phyloP scores from a whole-genome alignment of 2,888 invertebrate genomes.

The Tyria jacobaeae region DNA sequence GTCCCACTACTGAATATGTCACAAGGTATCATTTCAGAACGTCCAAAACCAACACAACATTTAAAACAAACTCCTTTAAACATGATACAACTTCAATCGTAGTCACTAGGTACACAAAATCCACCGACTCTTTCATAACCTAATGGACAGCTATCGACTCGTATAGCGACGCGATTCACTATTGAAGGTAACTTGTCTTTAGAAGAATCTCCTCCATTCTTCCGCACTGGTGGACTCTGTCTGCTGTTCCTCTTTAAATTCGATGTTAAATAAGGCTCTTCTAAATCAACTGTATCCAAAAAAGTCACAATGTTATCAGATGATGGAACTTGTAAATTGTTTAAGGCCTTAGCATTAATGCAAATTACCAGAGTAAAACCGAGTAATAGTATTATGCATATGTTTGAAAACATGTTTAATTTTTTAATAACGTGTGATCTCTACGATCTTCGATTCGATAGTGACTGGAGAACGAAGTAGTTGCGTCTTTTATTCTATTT shows the following conservation, averaged over 20 bases:
- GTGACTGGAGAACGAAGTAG: not conserved
- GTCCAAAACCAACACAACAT: not conserved
- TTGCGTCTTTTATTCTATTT: slow-evolving; percentile 2
- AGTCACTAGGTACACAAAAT: slow-evolving; percentile 56
- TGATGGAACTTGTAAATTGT: slow-evolving; percentile 2
- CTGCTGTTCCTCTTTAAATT: slow-evolving; percentile 26
- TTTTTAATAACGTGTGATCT: not conserved
- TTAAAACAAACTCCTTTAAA: not conserved
- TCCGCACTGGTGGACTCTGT: not conserved
- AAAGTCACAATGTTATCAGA: not conserved
- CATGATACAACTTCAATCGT: slow-evolving; percentile 17
- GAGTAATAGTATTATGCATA: slow-evolving; percentile 20
- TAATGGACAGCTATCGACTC: slow-evolving; percentile 46
- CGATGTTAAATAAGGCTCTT: slow-evolving; percentile 7
- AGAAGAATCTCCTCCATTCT: not conserved
- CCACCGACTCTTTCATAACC: slow-evolving; percentile 50
- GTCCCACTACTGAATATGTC: not conserved
- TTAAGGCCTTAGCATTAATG: slow-evolving; percentile 31
- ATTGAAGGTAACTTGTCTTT: slow-evolving; percentile 4
- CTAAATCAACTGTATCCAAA: not conserved
- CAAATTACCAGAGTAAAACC: slow-evolving; percentile 22
- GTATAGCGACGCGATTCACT: slow-evolving; percentile 36
- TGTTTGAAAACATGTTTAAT: slow-evolving; percentile 21
- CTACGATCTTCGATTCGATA: slow-evolving; percentile 6
- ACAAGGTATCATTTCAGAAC: not conserved